Conservation (phyloP, 2,113 vertebrate genomes). For the Prochilodus magdalenae region DNA sequence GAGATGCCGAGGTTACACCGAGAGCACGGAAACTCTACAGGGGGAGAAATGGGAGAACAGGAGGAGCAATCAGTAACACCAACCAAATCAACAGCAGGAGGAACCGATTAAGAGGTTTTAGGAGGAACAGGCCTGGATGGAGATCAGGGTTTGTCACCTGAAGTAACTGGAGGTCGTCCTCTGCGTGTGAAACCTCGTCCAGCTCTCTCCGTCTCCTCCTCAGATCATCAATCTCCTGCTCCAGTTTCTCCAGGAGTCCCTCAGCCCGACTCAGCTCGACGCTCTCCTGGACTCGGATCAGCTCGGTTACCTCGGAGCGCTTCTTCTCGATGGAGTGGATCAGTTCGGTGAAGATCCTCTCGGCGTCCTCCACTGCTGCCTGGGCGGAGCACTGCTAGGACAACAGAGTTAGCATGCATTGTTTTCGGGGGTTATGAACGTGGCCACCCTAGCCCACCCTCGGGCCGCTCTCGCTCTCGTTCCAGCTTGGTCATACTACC, state of each 20-base stretch:
- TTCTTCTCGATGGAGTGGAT: constrained; percentile 49
- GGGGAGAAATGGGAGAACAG: too few relatives aligned
- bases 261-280: neutral
- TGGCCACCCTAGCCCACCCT: too few relatives aligned
- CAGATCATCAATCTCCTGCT: neutral
- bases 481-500: too few relatives aligned
- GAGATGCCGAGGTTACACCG: too few relatives aligned
- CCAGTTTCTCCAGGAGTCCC: neutral
- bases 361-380: neutral
- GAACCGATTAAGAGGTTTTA: too few relatives aligned
- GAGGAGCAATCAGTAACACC: too few relatives aligned
- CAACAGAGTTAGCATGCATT: too few relatives aligned
- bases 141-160: neutral
- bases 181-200: neutral
- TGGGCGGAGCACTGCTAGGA: neutral
- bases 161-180: neutral
- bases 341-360: constrained; percentile 21
- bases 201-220: neutral
- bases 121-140: neutral
- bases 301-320: constrained; percentile 42
- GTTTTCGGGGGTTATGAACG: too few relatives aligned
- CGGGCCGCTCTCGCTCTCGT: too few relatives aligned
- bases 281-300: constrained; percentile 43
- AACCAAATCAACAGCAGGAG: too few relatives aligned
- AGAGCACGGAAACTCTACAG: neutral